Conservation (phyloP, 2,888 invertebrate species). For the Belgica antarctica region DNA sequence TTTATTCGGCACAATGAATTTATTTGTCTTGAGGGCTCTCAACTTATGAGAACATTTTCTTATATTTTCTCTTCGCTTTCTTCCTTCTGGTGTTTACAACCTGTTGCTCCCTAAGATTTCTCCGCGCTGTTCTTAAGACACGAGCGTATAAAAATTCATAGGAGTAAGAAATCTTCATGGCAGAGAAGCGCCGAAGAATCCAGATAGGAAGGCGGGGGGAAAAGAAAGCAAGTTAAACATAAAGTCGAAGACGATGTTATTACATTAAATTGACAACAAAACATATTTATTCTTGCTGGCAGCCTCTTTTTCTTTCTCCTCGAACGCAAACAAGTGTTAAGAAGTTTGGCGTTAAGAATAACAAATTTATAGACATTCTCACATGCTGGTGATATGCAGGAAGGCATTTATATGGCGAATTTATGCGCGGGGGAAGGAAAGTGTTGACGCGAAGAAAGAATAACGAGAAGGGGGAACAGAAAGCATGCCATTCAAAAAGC, state of each 20-base stretch:
- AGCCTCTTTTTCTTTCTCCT: too few relatives aligned
- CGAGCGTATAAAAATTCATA: constrained; percentile 26
- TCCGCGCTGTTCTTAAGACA: constrained; percentile 20
- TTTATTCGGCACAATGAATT: constrained; percentile 43
- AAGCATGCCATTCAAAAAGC: constrained; percentile 21
- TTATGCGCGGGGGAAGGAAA: constrained; percentile 5
- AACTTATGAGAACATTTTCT: constrained; percentile 16
- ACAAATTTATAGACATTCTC: constrained; percentile 33
- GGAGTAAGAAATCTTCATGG: constrained; percentile 30
- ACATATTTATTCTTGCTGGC: constrained; percentile 37
- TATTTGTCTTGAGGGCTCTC: constrained; percentile 42
- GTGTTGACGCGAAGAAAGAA: constrained; percentile 22
- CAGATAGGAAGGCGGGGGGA: not conserved
- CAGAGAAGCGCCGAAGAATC: not conserved
- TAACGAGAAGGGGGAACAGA: not conserved
- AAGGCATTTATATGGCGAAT: constrained; percentile 18
- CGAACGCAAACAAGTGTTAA: constrained; percentile 7
- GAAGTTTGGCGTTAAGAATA: constrained; percentile 29
- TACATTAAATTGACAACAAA: constrained; percentile 43
- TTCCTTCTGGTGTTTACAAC: constrained; percentile 27
- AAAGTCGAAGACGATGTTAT: constrained; percentile 37
- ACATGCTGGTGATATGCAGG: not conserved
- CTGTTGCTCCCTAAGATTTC: constrained; percentile 33
- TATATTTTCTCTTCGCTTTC: constrained; percentile 17
- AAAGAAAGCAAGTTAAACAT: constrained; percentile 15